Evolutionary conservation across 2,888 invertebrate species (phyloP).

Genomic region (Thysanoteuthis rhombus): DNA sequence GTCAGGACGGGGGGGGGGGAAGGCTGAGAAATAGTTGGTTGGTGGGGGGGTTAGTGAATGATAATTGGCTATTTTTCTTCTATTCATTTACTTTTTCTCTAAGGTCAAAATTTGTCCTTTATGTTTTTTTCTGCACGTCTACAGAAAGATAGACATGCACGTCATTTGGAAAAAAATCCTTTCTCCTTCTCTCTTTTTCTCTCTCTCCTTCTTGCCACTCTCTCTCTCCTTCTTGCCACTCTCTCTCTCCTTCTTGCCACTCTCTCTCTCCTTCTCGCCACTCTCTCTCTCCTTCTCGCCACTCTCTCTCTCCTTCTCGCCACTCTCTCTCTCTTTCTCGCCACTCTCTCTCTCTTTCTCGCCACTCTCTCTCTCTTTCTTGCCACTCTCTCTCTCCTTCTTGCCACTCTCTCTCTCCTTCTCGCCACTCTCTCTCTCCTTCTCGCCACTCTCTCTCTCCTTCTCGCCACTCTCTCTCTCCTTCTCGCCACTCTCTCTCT

Average conservation of each 20-base stretch:
- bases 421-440: background rate
- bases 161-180: too few species aligned
- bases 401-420: background rate
- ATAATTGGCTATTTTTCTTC: too few species aligned
- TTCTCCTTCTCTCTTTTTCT: background rate
- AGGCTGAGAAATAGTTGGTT: too few species aligned
- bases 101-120: too few species aligned
- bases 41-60: too few species aligned
- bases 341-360: background rate
- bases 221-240: background rate
- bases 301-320: fast-evolving
- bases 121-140: too few species aligned
- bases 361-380: background rate
- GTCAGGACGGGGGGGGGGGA: too few species aligned
- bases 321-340: background rate
- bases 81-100: too few species aligned
- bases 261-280: background rate
- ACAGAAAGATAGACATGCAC: too few species aligned
- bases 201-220: background rate
- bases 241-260: background rate
- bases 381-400: background rate
- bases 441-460: background rate
- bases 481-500: background rate
- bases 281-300: background rate
- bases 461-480: fast-evolving